Base-by-base conservation (phyloP, 2,113 vertebrate species). In the Tyto alba region DNA sequence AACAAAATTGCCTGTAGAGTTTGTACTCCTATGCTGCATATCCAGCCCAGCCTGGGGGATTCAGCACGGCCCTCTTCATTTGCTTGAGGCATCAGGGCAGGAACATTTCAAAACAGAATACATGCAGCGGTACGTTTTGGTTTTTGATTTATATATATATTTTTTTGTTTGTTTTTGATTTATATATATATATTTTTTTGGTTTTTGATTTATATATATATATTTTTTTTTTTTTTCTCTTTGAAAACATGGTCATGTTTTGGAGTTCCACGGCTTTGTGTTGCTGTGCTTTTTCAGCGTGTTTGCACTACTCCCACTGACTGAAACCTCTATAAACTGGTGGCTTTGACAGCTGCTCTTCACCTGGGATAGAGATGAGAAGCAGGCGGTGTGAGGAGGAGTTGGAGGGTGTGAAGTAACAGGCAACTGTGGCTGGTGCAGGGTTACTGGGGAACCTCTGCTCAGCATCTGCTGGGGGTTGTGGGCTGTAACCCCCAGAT, bases 111-210 rank as follows among this genome's bases (percentile, higher is more conserved):
- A 29, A 69, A 2, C 20, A 83, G 15, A 71, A 74, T 52, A 56
- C 0, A 3, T 3, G 4, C 34, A 66, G 18, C 26, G 36, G 3
- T 9, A 7, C 2, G 2, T 2, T 3, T 13, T 57, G n/a, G n/a
- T n/a, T n/a, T n/a, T n/a, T n/a, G n/a, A n/a, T n/a, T n/a, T n/a
- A n/a, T n/a, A n/a, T n/a, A n/a, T n/a, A n/a, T n/a, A n/a, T n/a
- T n/a, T 16, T 9, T 29, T 5, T 26, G n/a, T n/a, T 45, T 15
- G 15, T 45, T 45, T 45, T 43, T 12, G 43, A n/a, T n/a, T n/a
- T n/a, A n/a, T n/a, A n/a, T n/a, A n/a, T n/a, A n/a, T n/a, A n/a
- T n/a, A n/a, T n/a, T n/a, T n/a, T 2, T 3, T 13, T 57, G 9
- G 10, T 16, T 9, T 29, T 5, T n/a, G n/a, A n/a, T n/a, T n/a